phyloP scores from a whole-genome alignment of 1,140 invertebrate genomes.

The Dendroctonus valens region DNA sequence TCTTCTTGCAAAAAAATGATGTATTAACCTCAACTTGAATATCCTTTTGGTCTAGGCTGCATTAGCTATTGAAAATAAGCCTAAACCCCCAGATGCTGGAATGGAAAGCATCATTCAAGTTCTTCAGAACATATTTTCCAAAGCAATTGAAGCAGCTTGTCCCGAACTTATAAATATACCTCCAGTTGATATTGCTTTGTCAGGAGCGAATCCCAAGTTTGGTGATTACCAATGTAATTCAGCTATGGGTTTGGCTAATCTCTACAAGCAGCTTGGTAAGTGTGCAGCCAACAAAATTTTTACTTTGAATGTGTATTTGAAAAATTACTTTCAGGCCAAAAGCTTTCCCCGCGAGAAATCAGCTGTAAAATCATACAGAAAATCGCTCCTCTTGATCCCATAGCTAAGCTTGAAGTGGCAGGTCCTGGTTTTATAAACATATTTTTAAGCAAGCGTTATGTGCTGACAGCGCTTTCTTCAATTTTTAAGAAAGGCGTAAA shows the following conservation, averaged over 20 bases:
- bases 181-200: slow-evolving; percentile 66
- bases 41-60: slow-evolving; percentile 54
- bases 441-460: slow-evolving; percentile 71
- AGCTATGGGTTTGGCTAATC: slow-evolving; percentile 82
- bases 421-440: slow-evolving; percentile 97
- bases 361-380: slow-evolving; percentile 76
- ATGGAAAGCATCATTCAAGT: slow-evolving; percentile 59
- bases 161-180: slow-evolving; percentile 66
- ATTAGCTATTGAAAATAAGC: slow-evolving; percentile 53
- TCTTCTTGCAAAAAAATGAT: too few species aligned
- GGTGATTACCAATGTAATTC: slow-evolving; percentile 99
- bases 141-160: slow-evolving; percentile 72
- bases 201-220: slow-evolving; percentile 75
- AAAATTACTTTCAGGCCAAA: slow-evolving; percentile 52
- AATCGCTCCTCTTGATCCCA: slow-evolving; percentile 63
- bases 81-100: slow-evolving; percentile 38
- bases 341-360: slow-evolving; percentile 72
- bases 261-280: slow-evolving; percentile 62
- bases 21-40: too few species aligned
- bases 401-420: slow-evolving; percentile 79
- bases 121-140: slow-evolving; percentile 65
- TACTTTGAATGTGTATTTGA: slow-evolving; percentile 14
- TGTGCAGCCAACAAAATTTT: slow-evolving; percentile 11
- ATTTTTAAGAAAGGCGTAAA: slow-evolving; percentile 72
- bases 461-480: slow-evolving; percentile 60